phyloP scores from a whole-genome alignment of 2,113 vertebrate genomes.

The Catharus fuscescens region DNA sequence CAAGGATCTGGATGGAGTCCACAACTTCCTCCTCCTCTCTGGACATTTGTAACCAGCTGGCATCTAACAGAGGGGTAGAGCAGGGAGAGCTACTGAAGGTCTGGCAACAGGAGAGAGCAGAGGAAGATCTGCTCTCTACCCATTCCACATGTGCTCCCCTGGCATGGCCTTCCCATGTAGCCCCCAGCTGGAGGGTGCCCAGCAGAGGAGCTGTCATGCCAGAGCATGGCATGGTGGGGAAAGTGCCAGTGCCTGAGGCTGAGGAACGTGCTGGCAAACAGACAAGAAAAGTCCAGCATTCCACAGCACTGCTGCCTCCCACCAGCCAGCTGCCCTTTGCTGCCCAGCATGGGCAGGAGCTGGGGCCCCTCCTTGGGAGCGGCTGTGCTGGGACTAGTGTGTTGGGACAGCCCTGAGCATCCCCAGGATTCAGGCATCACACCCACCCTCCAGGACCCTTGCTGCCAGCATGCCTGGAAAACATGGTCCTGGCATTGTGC shows the following conservation, averaged over 20 bases:
- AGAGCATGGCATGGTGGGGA: accelerated
- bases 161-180: background rate
- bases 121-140: background rate
- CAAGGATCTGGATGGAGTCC: background rate
- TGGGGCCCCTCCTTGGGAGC: background rate
- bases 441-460: background rate
- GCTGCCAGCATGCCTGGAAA: background rate
- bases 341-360: background rate
- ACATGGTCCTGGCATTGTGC: background rate
- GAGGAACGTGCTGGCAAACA: background rate
- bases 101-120: background rate
- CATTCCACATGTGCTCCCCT: accelerated
- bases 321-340: background rate
- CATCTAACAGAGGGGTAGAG: background rate
- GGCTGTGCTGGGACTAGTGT: background rate
- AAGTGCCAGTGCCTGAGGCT: background rate
- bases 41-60: background rate
- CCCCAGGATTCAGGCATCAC: background rate
- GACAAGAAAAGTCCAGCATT: background rate
- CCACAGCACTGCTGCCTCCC: background rate
- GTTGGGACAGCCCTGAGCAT: background rate
- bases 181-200: background rate
- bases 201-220: background rate
- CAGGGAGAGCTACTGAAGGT: background rate
- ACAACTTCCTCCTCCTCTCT: background rate